A percentile compares a stretch with the other conserved stretches of the same genome.
Evolutionary conservation across 35 echinoderm and acorn worm species (phyloP).

Genomic region (Diadema setosum): DNA sequence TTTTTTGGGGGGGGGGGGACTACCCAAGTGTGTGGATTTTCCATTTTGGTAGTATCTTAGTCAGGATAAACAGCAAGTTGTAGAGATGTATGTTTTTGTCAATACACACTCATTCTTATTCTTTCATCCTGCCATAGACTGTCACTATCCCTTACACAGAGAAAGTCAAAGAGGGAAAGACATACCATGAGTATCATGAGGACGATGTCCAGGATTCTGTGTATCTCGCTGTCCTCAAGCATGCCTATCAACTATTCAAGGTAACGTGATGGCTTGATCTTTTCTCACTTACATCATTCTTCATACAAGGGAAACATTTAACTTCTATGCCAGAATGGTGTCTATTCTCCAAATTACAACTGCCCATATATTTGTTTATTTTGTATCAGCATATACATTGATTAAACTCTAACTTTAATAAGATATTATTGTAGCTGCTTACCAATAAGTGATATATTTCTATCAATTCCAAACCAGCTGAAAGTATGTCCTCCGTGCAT

Average conservation of each 20-base stretch:
- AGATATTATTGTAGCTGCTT: no score
- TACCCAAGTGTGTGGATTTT: neutral
- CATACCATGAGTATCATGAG: conserved; percentile 83
- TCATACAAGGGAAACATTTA: no score
- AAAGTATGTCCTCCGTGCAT: no score
- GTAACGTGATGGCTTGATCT: conserved; percentile 47
- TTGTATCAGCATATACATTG: no score
- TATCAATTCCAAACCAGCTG: no score
- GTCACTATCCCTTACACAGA: conserved; percentile 62
- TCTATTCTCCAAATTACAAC: no score
- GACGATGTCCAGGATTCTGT: conserved; percentile 97
- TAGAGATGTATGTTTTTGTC: neutral
- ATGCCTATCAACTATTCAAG: conserved; percentile 93
- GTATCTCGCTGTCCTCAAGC: conserved; percentile 74
- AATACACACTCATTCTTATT: neutral
- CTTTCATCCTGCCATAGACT: conserved; percentile 24
- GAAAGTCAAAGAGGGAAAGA: conserved; percentile 77
- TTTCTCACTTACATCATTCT: no score
- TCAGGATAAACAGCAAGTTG: neutral
- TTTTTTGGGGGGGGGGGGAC: no score
- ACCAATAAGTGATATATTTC: no score
- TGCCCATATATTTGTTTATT: no score
- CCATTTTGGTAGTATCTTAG: neutral
- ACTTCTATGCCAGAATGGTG: no score
- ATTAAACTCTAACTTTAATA: no score